A percentile compares a stretch with the other conserved stretches of the same genome.
Conservation (phyloP, 1,140 invertebrate species). For the Drosophila ohnishii region DNA sequence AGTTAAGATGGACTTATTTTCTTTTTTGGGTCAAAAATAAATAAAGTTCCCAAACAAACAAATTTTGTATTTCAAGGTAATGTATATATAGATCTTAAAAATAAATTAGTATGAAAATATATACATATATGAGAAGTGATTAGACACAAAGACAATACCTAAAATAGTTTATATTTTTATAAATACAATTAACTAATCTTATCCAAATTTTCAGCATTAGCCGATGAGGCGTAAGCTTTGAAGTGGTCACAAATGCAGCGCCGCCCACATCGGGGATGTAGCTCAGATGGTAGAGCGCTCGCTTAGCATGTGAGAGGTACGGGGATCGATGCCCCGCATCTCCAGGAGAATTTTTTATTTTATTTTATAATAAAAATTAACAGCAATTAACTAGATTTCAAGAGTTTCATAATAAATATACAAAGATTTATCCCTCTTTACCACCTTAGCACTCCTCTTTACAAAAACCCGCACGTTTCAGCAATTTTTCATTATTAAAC, state of each 20-base stretch:
- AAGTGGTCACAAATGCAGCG: background rate
- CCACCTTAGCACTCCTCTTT: background rate
- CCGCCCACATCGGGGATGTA: conserved; percentile 83
- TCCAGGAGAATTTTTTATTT: background rate
- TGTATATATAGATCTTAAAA: too few relatives aligned
- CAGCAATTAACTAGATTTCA: background rate
- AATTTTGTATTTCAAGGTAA: background rate
- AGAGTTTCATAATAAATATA: background rate
- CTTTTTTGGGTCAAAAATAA: too few relatives aligned
- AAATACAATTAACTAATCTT: background rate
- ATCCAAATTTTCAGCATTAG: background rate
- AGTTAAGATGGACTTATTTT: background rate
- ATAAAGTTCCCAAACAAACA: background rate
- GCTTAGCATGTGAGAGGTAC: conserved; percentile 93
- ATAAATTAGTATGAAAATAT: background rate
- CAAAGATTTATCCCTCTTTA: background rate
- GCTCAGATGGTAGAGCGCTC: conserved; percentile 93
- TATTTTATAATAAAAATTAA: background rate
- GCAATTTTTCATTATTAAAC: conserved; percentile 63
- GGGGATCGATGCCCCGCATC: conserved; percentile 88
- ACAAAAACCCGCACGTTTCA: conserved; percentile 47
- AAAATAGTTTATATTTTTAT: too few relatives aligned
- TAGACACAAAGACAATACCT: background rate
- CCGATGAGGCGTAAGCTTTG: too few relatives aligned
- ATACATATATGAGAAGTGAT: background rate